Evolutionary conservation across 2,113 vertebrate species (phyloP).

Genomic region (Ondatra zibethicus): DNA sequence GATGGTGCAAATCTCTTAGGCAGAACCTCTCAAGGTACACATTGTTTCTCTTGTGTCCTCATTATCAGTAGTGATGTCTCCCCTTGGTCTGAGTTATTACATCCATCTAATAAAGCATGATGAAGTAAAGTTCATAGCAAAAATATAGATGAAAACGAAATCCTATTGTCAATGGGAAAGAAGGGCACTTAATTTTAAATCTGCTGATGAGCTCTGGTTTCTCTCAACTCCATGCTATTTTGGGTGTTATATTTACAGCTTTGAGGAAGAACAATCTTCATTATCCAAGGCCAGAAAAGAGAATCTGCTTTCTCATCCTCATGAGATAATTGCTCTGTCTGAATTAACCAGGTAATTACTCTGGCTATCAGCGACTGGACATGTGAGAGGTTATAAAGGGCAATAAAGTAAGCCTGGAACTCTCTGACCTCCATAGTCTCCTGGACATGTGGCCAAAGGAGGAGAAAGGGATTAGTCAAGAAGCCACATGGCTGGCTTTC

Average conservation of each 20-base stretch:
- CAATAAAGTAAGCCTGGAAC: neutral
- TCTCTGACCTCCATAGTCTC: neutral
- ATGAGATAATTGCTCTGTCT: neutral
- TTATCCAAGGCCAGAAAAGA: constrained; percentile 50
- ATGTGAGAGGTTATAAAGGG: neutral
- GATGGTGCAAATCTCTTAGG: neutral
- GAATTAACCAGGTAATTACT: constrained; percentile 10
- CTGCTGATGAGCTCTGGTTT: constrained; percentile 42
- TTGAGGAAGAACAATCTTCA: constrained; percentile 32
- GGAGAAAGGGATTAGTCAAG: neutral
- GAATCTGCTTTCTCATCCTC: constrained; percentile 52
- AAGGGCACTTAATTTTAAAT: constrained; percentile 60
- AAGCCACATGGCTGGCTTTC: too few species aligned
- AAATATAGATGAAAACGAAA: constrained; percentile 43
- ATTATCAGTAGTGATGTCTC: neutral
- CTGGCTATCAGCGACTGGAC: neutral
- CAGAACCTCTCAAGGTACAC: neutral
- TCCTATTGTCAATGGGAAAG: constrained; percentile 58
- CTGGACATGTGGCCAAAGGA: too few species aligned
- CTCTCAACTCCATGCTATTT: constrained; percentile 58
- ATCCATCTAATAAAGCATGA: constrained; percentile 44
- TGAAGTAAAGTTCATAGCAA: neutral
- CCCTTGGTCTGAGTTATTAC: neutral
- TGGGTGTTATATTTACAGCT: constrained; percentile 44
- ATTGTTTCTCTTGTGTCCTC: constrained; percentile 25